Base-by-base conservation (phyloP, 2,113 vertebrate species). In the Coreoperca whiteheadi region DNA sequence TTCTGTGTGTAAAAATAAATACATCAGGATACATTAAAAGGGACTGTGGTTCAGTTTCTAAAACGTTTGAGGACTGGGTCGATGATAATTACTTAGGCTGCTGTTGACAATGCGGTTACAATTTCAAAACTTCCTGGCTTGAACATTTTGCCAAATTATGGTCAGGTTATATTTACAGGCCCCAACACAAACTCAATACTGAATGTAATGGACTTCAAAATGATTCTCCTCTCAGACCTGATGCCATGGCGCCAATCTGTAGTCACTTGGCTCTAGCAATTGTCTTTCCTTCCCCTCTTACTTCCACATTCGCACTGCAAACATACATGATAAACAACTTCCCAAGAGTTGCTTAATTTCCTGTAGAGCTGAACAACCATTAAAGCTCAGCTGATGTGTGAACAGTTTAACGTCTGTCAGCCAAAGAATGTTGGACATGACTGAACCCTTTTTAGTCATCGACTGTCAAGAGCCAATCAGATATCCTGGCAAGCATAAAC, bases 1-100 rank as follows among this genome's bases (percentile, higher is more conserved):
- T 57, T 41, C 64, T 30, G n/a, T 39, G 53, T 34, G 64, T 59
- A 54, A 81, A 88, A 64, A 76, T 39, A 76, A 88, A 87, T 51
- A 56, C 65, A 78, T 50, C 51, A 53, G 28, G 28, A 30, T 51
- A 46, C n/a, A 68, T 50, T 73, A 50, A 84, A 64, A 0, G 23
- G 23, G 32, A 72, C 39, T 59, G 32, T 21, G 48, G 30, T 68
- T 77, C 53, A 16, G n/a, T 39, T 43, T 71, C 20, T 20, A 54
- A 68, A 61, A 67, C 16, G 2, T 66, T 39, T 18, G 30, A 79
- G 34, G 39, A 28, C 37, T 18, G 16, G n/a, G 39, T 39, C 34
- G 4, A 54, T 28, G 56, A 34, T 59, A 23, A 32, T 34, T 41
- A 34, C 63, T 32, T 4, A 14, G 12, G 43, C n/a, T 75, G 23